Evolutionary conservation across 2,888 invertebrate genomes (phyloP).

Genomic region (Orchesellides sinensis): DNA sequence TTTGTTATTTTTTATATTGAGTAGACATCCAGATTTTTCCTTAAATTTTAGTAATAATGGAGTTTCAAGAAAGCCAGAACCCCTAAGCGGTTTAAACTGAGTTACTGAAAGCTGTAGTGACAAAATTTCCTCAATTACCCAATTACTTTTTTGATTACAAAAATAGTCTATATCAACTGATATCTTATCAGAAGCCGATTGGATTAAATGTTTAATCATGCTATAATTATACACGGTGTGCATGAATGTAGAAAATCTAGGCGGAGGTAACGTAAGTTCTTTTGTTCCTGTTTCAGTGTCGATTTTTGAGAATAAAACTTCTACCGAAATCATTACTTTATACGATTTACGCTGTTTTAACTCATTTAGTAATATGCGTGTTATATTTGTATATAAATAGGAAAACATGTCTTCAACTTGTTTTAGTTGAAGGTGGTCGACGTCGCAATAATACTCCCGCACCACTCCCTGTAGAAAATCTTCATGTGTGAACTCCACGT

Average conservation of each 20-base stretch:
- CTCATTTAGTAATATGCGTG: background rate
- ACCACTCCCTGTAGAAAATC: background rate
- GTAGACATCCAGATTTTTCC: background rate
- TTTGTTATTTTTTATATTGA: background rate
- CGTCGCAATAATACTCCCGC: background rate
- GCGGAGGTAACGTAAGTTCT: background rate
- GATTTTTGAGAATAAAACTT: slow-evolving; percentile 6
- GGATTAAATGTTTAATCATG: slow-evolving; percentile 6
- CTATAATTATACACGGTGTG: background rate
- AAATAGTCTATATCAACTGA: background rate
- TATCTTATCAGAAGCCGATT: background rate
- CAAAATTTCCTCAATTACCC: background rate
- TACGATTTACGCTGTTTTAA: background rate
- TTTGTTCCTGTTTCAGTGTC: background rate
- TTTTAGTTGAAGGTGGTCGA: background rate
- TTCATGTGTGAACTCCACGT: background rate
- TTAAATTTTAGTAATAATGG: background rate
- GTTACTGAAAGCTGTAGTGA: background rate
- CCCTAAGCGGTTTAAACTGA: background rate
- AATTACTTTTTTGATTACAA: background rate
- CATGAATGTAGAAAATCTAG: background rate
- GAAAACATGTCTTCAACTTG: background rate
- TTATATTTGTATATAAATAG: background rate
- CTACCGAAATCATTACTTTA: background rate
- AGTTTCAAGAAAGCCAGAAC: background rate